These are phyloP conservation scores for Oostethus manadensis DNA, from an alignment of 2,113 vertebrate genomes.

Conservation along the genomic window DNA sequence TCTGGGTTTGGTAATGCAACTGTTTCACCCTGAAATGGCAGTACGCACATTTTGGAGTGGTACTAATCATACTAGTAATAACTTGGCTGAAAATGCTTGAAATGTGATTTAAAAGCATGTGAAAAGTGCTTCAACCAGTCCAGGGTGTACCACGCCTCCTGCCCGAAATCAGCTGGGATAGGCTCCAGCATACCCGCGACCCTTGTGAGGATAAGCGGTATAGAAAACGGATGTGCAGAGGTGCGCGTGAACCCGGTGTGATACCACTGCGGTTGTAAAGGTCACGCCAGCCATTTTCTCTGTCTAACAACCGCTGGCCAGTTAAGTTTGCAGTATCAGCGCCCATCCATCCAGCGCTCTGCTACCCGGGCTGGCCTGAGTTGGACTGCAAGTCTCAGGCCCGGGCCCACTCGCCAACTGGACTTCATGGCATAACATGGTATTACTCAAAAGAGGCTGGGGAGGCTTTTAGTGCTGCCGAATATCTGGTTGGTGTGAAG, in stretches of 20 bases:
- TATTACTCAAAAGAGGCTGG: constrained; percentile 50
- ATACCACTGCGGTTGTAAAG: constrained; percentile 15
- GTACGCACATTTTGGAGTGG: neutral
- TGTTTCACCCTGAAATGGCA: neutral
- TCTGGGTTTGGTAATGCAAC: neutral
- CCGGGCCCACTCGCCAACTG: constrained; percentile 49
- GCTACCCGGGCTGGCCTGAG: constrained; percentile 34
- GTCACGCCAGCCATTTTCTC: neutral
- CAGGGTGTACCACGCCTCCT: too few species aligned
- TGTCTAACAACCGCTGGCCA: constrained; percentile 2
- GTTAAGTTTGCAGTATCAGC: constrained; percentile 5
- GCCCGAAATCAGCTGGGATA: too few species aligned
- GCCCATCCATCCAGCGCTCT: neutral
- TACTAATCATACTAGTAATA: too few species aligned
- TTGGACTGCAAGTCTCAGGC: constrained; percentile 43
- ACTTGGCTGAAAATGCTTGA: neutral
- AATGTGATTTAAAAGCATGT: neutral
- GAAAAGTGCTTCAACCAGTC: neutral
- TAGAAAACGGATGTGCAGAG: too few species aligned
- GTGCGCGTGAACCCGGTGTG: neutral
- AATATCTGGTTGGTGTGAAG: constrained; percentile 22
- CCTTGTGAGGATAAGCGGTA: too few species aligned
- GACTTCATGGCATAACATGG: constrained; percentile 60
- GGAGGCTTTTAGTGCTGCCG: constrained; percentile 55
- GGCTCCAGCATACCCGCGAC: too few species aligned